Evolutionary conservation across 2,113 vertebrate species (phyloP).

Genomic region (Zosterops borbonicus): DNA sequence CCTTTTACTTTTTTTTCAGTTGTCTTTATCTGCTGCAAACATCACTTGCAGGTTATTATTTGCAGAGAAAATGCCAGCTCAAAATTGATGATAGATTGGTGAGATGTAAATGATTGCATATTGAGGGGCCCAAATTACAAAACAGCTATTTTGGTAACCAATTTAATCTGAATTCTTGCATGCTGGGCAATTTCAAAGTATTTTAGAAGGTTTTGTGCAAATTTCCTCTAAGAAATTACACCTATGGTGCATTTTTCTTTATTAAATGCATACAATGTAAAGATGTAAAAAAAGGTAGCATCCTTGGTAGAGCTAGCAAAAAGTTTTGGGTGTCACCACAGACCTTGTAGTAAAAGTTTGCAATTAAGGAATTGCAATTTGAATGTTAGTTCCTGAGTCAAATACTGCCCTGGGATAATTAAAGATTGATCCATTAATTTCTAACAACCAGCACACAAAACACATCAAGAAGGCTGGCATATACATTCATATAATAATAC

Average conservation of each 20-base stretch:
- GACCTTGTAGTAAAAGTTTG: neutral
- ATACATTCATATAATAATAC: neutral
- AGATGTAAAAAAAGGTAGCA: neutral
- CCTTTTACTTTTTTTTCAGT: neutral
- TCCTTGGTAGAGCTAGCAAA: neutral
- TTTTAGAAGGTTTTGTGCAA: neutral
- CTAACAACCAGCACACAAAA: neutral
- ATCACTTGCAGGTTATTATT: slow-evolving; percentile 16
- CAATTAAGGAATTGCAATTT: neutral
- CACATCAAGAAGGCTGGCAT: neutral
- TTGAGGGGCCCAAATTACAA: neutral
- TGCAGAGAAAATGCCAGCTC: slow-evolving; percentile 1
- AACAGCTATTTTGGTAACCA: neutral
- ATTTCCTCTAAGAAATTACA: neutral
- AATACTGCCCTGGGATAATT: neutral
- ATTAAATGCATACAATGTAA: neutral
- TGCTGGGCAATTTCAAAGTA: neutral
- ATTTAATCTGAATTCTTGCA: slow-evolving; percentile 10
- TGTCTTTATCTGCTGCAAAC: slow-evolving; percentile 9
- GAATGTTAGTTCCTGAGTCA: neutral
- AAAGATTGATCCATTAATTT: neutral
- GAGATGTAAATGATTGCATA: slow-evolving; percentile 16
- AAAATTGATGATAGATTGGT: neutral
- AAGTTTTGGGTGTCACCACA: neutral
- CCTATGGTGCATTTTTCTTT: neutral